A percentile compares a stretch with the other conserved stretches of the same genome.
phyloP scores from a whole-genome alignment of 2,797 vertebrate genomes.

The Brachyrhaphis roseni region DNA sequence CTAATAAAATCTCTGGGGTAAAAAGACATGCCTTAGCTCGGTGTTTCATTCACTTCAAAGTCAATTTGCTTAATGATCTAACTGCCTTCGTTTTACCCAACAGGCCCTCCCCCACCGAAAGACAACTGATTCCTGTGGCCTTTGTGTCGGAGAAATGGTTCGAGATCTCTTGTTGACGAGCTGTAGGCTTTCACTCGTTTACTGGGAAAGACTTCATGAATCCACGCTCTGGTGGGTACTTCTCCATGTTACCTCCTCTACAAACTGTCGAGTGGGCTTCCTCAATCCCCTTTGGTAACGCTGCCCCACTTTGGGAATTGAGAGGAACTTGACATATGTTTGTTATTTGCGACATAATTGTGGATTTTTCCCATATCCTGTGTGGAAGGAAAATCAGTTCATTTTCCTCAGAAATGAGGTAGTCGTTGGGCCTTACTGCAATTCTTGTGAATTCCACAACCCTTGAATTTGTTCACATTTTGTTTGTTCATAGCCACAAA shows the following conservation, averaged over 20 bases:
- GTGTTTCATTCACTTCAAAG: constrained; percentile 10
- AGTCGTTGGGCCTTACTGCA: not conserved
- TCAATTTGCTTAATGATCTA: constrained; percentile 9
- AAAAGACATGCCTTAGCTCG: not conserved
- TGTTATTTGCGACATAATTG: constrained; percentile 57
- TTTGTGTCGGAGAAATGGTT: constrained; percentile 99
- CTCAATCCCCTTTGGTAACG: constrained; percentile 42
- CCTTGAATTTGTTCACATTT: not conserved
- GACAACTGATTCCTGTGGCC: constrained; percentile 99
- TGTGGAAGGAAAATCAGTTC: constrained; percentile 23
- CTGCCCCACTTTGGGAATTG: constrained; percentile 72
- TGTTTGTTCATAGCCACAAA: not conserved
- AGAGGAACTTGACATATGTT: constrained; percentile 67
- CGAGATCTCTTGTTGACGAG: constrained; percentile 99
- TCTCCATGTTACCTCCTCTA: constrained; percentile 27
- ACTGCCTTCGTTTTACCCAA: constrained; percentile 53
- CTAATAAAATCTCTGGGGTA: not conserved
- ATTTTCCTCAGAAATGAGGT: not conserved
- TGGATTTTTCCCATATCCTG: constrained; percentile 18
- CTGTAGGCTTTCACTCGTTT: constrained; percentile 86
- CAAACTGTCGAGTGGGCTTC: constrained; percentile 43
- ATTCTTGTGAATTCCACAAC: not conserved
- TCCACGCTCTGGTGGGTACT: constrained; percentile 89
- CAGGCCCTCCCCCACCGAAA: constrained; percentile 95
- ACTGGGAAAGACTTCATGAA: constrained; percentile 86